These are phyloP conservation scores for Dryas iulia DNA, from an alignment of 1,140 invertebrate species.

Conservation along the genomic window DNA sequence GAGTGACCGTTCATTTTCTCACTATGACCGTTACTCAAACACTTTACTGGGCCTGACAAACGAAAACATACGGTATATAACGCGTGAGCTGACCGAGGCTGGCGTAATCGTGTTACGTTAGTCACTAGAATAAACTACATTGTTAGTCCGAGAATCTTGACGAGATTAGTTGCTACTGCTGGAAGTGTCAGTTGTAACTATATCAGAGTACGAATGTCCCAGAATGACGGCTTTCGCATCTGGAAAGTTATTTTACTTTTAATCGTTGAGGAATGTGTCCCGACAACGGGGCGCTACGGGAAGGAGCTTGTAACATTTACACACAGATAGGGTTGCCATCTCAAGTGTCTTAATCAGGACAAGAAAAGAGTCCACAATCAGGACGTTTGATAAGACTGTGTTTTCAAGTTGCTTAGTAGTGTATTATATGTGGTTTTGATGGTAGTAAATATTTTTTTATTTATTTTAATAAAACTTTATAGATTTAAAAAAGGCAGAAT, in stretches of 20 bases:
- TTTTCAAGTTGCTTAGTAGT: too few species aligned
- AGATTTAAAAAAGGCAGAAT: too few species aligned
- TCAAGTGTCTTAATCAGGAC: too few species aligned
- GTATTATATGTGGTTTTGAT: too few species aligned
- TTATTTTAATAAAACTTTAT: too few species aligned
- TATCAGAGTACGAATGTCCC: conserved; percentile 55
- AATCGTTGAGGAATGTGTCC: conserved; percentile 38
- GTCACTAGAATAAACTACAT: conserved; percentile 38
- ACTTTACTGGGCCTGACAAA: conserved; percentile 68
- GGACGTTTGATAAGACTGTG: too few species aligned
- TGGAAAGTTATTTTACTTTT: conserved; percentile 61
- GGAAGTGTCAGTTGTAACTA: conserved; percentile 52
- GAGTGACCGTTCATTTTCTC: conserved; percentile 45
- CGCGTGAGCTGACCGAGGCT: conserved; percentile 47
- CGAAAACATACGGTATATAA: conserved; percentile 48
- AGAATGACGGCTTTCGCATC: conserved; percentile 57
- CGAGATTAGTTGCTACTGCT: conserved; percentile 47
- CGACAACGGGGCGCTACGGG: conserved; percentile 36
- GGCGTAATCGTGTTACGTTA: conserved; percentile 71
- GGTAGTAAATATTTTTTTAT: too few species aligned
- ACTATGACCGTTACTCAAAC: conserved; percentile 51
- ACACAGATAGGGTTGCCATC: too few species aligned
- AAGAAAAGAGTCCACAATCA: conserved; percentile 33
- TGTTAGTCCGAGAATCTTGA: conserved; percentile 39
- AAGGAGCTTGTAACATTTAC: conserved; percentile 22